phyloP scores from a whole-genome alignment of 2,888 invertebrate genomes.

The Lissonota sp. region DNA sequence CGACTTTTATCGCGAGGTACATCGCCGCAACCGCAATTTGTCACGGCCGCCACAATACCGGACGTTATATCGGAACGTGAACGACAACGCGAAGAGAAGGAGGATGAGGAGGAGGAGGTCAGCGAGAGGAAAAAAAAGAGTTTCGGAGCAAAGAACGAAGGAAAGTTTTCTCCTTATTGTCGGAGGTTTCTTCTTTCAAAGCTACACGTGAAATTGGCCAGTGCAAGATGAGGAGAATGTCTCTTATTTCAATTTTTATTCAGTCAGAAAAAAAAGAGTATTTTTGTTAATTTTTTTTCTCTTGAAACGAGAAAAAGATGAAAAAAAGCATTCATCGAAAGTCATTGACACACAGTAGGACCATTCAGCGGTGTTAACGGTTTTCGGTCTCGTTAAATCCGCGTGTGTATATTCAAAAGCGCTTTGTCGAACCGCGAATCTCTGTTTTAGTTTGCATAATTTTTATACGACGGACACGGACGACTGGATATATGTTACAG shows the following conservation, averaged over 20 bases:
- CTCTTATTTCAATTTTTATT: no score
- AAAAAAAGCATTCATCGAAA: no score
- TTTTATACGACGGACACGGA: conserved; percentile 51
- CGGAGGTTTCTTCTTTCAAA: background rate
- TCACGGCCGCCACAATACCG: conserved; percentile 60
- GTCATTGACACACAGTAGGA: no score
- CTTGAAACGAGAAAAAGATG: no score
- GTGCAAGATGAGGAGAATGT: no score
- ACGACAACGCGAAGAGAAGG: conserved; percentile 10
- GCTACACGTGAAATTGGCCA: background rate
- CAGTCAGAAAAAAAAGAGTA: no score
- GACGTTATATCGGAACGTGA: conserved; percentile 52
- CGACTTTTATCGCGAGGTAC: conserved; percentile 60
- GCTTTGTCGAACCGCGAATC: conserved; percentile 48
- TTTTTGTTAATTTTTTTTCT: no score
- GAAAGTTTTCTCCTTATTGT: background rate
- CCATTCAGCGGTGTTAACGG: no score
- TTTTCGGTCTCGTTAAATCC: no score
- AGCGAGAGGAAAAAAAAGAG: conserved; percentile 10
- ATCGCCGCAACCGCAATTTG: conserved; percentile 64
- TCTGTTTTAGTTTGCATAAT: conserved; percentile 67
- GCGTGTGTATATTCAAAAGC: conserved; percentile 61
- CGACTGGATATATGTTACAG: conserved; percentile 65
- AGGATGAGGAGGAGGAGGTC: conserved; percentile 1
- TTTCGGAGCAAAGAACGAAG: background rate